phyloP scores from a whole-genome alignment of 2,113 vertebrate genomes.

The Rhabdomys dilectus region DNA sequence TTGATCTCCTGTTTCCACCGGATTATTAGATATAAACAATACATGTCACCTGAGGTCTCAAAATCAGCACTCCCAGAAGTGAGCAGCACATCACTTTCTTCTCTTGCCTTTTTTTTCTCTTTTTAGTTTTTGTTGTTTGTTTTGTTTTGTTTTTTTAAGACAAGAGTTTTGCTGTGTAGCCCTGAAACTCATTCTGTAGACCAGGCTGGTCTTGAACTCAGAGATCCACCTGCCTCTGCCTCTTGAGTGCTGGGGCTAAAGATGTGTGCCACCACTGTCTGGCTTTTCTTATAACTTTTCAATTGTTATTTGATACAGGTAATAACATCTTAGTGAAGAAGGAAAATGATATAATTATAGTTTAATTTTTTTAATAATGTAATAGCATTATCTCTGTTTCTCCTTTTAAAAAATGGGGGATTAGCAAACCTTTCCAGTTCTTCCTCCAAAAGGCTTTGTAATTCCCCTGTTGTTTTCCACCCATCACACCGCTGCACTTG shows the following conservation, averaged over 20 bases:
- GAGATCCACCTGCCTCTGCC: not conserved
- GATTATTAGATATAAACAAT: not conserved
- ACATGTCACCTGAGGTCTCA: not conserved
- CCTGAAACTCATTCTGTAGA: not conserved
- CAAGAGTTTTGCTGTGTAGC: not conserved
- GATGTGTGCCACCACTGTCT: not conserved
- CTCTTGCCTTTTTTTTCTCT: not conserved
- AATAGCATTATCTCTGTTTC: not conserved
- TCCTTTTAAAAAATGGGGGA: slow-evolving; percentile 4
- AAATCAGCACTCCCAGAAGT: slow-evolving; percentile 15
- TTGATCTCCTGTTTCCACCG: not conserved
- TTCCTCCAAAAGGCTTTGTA: not conserved
- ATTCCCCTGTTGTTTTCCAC: not conserved
- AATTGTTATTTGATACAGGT: slow-evolving; percentile 29
- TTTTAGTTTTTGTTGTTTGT: not conserved
- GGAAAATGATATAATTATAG: not conserved
- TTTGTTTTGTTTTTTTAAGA: too few species aligned
- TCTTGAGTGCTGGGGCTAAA: not conserved
- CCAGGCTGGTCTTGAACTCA: not conserved
- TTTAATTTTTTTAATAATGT: not conserved
- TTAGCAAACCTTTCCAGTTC: slow-evolving; percentile 9
- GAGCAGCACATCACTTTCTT: not conserved
- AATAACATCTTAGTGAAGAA: not conserved
- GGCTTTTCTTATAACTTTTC: not conserved
- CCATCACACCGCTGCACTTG: not conserved